These are phyloP conservation scores for Pangasius krempfi DNA, from an alignment of 2,797 vertebrate species.

Conservation along the genomic window DNA sequence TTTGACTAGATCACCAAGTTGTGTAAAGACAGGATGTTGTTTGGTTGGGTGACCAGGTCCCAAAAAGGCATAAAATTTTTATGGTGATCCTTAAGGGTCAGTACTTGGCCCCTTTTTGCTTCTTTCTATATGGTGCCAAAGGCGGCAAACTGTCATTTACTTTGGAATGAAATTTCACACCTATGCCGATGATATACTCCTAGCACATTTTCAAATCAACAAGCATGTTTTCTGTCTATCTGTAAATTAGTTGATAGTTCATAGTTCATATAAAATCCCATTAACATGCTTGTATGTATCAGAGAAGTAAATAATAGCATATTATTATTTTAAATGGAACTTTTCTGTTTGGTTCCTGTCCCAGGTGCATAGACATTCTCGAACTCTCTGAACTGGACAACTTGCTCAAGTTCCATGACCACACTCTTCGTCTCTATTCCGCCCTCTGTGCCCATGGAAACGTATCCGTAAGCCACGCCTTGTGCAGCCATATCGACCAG, in stretches of 20 bases:
- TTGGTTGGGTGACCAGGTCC: background rate
- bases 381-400: slow-evolving; percentile 88
- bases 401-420: slow-evolving; percentile 86
- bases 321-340: background rate
- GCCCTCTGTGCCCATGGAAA: slow-evolving; percentile 91
- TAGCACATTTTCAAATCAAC: background rate
- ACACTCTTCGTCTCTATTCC: slow-evolving; percentile 89
- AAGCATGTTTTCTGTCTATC: too few species aligned
- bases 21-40: background rate
- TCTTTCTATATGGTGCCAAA: background rate
- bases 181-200: background rate
- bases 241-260: background rate
- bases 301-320: background rate
- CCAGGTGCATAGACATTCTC: slow-evolving; percentile 89
- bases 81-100: background rate
- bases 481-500: slow-evolving; percentile 94
- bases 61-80: background rate
- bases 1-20: background rate
- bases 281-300: background rate
- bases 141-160: background rate
- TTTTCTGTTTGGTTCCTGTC: background rate
- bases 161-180: background rate
- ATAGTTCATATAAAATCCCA: background rate
- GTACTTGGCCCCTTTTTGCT: background rate
- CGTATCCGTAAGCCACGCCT: slow-evolving; percentile 86